phyloP scores from a whole-genome alignment of 2,888 invertebrate species.

The Leptinotarsa juncta region DNA sequence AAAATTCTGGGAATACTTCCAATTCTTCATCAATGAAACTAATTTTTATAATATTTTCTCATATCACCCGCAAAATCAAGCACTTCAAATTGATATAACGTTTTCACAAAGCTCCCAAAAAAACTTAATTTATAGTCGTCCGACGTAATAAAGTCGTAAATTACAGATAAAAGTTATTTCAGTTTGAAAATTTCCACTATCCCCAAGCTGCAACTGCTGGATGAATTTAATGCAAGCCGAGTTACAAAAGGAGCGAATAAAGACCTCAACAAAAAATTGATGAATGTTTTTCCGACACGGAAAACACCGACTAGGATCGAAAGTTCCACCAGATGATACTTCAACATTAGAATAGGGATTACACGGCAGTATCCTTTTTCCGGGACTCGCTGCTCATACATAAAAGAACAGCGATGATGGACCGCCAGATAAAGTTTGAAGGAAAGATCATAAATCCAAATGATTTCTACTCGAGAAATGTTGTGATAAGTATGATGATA shows the following conservation, averaged over 20 bases:
- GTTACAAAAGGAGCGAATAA: constrained; percentile 1
- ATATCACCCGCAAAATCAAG: too few species aligned
- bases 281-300: constrained; percentile 24
- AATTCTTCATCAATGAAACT: too few species aligned
- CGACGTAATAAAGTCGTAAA: constrained; percentile 19
- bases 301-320: constrained; percentile 16
- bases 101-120: neutral
- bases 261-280: constrained; percentile 21
- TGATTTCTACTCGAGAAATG: constrained; percentile 25
- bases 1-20: too few species aligned
- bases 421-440: constrained; percentile 30
- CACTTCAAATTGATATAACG: neutral
- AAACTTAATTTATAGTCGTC: constrained; percentile 15
- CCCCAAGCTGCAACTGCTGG: neutral
- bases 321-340: constrained; percentile 32
- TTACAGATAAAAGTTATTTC: constrained; percentile 25
- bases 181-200: neutral
- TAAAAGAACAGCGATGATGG: constrained; percentile 36
- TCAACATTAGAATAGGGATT: constrained; percentile 30
- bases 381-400: constrained; percentile 27
- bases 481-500: constrained; percentile 12
- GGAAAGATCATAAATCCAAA: constrained; percentile 29
- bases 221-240: constrained; percentile 21
- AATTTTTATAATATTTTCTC: too few species aligned
- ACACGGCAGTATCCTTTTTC: constrained; percentile 26